Percentiles rank a stretch among this genome's conserved stretches.
These are phyloP conservation scores for Lochmaea capreae DNA, from an alignment of 2,888 invertebrate species.

Conservation along the genomic window DNA sequence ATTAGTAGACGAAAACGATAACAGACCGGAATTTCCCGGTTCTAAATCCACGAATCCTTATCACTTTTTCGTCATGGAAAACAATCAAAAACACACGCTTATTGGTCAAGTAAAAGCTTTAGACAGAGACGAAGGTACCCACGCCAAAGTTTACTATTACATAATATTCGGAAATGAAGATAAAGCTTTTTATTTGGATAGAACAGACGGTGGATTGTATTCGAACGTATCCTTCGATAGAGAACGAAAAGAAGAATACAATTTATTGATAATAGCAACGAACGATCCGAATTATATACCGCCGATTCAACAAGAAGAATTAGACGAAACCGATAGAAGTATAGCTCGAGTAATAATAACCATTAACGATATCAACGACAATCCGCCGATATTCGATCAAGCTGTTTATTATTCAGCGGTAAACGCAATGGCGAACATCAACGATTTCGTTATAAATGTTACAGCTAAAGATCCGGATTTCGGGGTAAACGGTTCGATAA, in stretches of 20 bases:
- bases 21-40: constrained; percentile 80
- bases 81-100: constrained; percentile 72
- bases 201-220: constrained; percentile 82
- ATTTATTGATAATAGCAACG: constrained; percentile 83
- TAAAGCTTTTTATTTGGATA: constrained; percentile 81
- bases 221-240: constrained; percentile 86
- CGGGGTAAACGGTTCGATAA: constrained; percentile 84
- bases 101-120: constrained; percentile 79
- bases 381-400: constrained; percentile 73
- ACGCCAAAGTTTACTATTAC: constrained; percentile 87
- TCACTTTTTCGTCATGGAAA: constrained; percentile 79
- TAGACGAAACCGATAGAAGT: constrained; percentile 72
- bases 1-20: constrained; percentile 84
- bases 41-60: constrained; percentile 71
- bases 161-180: constrained; percentile 82
- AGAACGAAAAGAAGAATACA: constrained; percentile 80
- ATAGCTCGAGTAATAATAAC: constrained; percentile 78
- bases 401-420: constrained; percentile 69
- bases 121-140: constrained; percentile 83
- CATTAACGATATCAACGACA: constrained; percentile 87
- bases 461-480: constrained; percentile 86
- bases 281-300: constrained; percentile 83
- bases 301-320: constrained; percentile 66
- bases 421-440: constrained; percentile 81
- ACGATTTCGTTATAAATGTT: constrained; percentile 80